Evolutionary conservation across 2,888 invertebrate species (phyloP).

Genomic region (Chelonus formosanus): DNA sequence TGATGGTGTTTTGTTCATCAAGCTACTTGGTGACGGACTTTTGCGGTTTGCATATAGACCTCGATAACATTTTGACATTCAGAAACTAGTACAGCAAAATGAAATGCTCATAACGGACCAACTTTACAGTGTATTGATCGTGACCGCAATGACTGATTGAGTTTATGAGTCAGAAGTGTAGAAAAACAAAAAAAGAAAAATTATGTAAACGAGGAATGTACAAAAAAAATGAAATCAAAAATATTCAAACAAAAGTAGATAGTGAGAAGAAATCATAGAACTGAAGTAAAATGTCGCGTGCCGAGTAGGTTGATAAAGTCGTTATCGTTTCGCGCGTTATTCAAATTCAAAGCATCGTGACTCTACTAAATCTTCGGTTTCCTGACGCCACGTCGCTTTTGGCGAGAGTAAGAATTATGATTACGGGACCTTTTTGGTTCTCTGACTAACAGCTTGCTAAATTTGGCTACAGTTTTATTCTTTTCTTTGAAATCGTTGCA

Average conservation of each 20-base stretch:
- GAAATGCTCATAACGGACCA: constrained; percentile 32
- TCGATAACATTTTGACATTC: constrained; percentile 25
- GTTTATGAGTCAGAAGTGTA: background rate
- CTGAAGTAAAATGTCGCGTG: constrained; percentile 34
- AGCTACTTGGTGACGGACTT: constrained; percentile 20
- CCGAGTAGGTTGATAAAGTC: constrained; percentile 32
- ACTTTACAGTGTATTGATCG: constrained; percentile 28
- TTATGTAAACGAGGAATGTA: background rate
- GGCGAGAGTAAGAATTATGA: constrained; percentile 35
- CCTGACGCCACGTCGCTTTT: constrained; percentile 26
- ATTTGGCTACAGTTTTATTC: background rate
- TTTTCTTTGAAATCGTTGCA: too few relatives aligned
- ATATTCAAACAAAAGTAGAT: constrained; percentile 1
- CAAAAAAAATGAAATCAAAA: background rate
- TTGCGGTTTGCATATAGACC: constrained; percentile 25
- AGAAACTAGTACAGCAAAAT: constrained; percentile 31
- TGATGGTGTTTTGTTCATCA: too few relatives aligned
- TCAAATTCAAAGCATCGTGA: constrained; percentile 37
- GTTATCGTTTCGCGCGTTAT: constrained; percentile 37
- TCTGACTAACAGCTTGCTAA: background rate
- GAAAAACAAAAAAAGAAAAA: background rate
- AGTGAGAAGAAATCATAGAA: constrained; percentile 21
- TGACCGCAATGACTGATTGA: constrained; percentile 23
- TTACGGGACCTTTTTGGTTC: constrained; percentile 30
- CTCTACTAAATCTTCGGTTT: constrained; percentile 33